phyloP scores from a whole-genome alignment of 2,797 vertebrate genomes.

The Gallinago solitaria region DNA sequence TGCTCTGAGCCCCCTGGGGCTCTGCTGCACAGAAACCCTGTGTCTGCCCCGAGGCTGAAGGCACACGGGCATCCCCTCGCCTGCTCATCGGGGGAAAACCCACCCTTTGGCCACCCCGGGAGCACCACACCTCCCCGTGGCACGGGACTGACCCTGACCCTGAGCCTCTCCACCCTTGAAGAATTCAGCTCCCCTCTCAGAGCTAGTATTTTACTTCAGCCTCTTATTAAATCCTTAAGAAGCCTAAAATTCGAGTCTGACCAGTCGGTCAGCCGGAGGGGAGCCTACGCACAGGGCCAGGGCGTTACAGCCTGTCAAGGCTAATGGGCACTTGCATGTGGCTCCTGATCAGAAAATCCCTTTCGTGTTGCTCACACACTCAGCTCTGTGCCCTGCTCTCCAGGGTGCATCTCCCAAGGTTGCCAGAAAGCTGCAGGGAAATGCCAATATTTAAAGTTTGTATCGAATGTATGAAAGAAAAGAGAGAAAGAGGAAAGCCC shows the following conservation, averaged over 20 bases:
- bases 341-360: neutral
- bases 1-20: neutral
- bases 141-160: neutral
- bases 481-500: neutral
- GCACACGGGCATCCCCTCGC: neutral
- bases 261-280: neutral
- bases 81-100: neutral
- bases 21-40: neutral
- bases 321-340: neutral
- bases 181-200: neutral
- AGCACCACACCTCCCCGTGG: neutral
- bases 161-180: conserved; percentile 1
- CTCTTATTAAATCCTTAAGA: conserved; percentile 50
- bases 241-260: conserved; percentile 47
- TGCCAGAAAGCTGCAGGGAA: neutral
- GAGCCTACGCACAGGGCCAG: neutral
- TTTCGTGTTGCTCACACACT: neutral
- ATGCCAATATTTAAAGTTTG: neutral
- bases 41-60: neutral
- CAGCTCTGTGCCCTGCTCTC: neutral
- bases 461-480: neutral
- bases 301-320: neutral
- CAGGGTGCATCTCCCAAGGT: neutral
- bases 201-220: conserved; percentile 30
- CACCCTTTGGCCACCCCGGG: neutral